Evolutionary conservation across 1,140 invertebrate species (phyloP), one percentile per base, ranked within the genome.

Genomic region (Ladona fulva): DNA sequence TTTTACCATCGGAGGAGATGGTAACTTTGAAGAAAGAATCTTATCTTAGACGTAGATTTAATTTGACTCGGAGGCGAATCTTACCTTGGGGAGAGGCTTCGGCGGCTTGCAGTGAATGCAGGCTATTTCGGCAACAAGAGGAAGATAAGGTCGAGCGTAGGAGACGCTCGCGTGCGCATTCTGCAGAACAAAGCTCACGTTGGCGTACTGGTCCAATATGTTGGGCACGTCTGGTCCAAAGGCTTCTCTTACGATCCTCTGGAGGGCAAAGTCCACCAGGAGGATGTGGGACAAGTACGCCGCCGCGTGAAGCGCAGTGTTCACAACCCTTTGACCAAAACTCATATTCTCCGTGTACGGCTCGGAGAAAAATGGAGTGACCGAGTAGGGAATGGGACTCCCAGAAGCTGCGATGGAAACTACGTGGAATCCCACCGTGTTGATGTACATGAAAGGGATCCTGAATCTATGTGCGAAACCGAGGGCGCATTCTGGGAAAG

Each of bases 81-180:
- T 76, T 80, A 85, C 84, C 78, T 80, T 79, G 22, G 83, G 80
- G 77, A 87, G 82, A 44, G 84, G 86, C 80, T 89, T 90, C 0
- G 93, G 85, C 14, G 90, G 88, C 80, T 89, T 91, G 80, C 93
- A 95, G 82, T 95, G 93, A 76, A 95, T 91, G 80, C 93, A 94
- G 16, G 93, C 93, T 6, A 95, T 91, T 84, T 94, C 94, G 12
- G 92, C 92, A 0, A 94, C 92, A 83, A 93, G 92, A 0, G 92
- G 91, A 80, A 93, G 84, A 81, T 92, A 91, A 0, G 92, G 89
- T 59, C 91, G 86, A 0, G 92, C 89, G 83, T 93, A 92, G 0
- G 91, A 90, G 0, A 94, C 89, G 10, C 89, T 89, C 76, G 89
- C 89, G 82, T 94, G 92, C 42, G 89, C 91, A 84, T 94, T 94